Base-by-base conservation (phyloP, 2,113 vertebrate genomes). In the Coregonus clupeaformis region DNA sequence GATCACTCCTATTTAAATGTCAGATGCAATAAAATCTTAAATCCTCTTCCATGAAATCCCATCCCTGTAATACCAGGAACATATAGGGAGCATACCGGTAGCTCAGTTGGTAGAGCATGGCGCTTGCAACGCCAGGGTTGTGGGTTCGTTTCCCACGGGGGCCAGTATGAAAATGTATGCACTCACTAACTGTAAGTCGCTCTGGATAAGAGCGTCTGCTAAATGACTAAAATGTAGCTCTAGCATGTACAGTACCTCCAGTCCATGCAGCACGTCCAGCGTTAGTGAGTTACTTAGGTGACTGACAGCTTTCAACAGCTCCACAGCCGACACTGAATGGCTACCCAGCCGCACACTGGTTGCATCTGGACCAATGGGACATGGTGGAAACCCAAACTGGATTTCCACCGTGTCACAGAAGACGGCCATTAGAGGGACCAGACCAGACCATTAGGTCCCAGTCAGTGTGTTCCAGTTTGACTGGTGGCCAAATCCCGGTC, bases 331-430 rank as follows among this genome's bases (percentile, higher is more conserved):
- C 16, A 30, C 24, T 49, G 72, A 76, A 72, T 72, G 80, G 72
- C 60, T 82, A 57, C 20, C 36, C 24, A 45, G 11, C 72, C 52
- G 66, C 76, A 75, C 42, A 9, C 76, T 29, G 27, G 81, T 77
- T 73, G 82, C 88, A 89, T 82, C 84, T 85, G 85, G 85, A 89
- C 78, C 86, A 88, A 85, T 84, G 74, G 73, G 82, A 83, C 42
- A 36, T 55, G 47, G 66, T 68, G 1, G 71, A 63, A 52, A 57
- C 30, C 24, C 14, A 45, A 36, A 57, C 74, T 65, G 72, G 72
- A 69, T 82, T 74, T 3, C 68, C 69, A 45, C 47, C 16, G 9
- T 42, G 9, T 42, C 29, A 66, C 62, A 73, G 68, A 73, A 81
- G 60, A 71, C 9, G 36, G 36, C 71, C n/a, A 49, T 71, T 69